These are phyloP conservation scores for Geococcyx californianus DNA, from an alignment of 2,113 vertebrate species.

Conservation along the genomic window DNA sequence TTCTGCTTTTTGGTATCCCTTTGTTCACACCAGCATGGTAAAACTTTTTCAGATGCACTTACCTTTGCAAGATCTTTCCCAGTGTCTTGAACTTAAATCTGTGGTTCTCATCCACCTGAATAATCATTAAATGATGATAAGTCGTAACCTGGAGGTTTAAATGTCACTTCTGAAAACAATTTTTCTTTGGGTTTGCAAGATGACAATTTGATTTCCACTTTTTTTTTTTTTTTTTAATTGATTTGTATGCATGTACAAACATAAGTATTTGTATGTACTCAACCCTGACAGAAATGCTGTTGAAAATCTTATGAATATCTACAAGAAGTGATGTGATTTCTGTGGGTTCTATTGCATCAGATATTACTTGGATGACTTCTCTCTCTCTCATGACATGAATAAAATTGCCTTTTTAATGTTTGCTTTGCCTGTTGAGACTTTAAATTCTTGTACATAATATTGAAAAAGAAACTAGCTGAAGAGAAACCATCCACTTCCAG, in stretches of 20 bases:
- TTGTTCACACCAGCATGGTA: background rate
- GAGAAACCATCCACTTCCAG: background rate
- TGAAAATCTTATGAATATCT: background rate
- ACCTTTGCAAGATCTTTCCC: background rate
- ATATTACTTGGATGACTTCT: background rate
- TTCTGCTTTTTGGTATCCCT: background rate
- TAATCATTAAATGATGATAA: background rate
- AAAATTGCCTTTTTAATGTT: conserved; percentile 2
- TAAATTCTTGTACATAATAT: background rate
- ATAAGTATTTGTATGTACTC: background rate
- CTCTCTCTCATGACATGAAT: background rate
- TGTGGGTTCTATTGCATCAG: background rate
- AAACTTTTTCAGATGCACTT: background rate
- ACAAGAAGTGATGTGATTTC: background rate
- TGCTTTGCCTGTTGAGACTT: background rate
- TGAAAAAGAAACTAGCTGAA: background rate
- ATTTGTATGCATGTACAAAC: background rate
- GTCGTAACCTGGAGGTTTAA: background rate
- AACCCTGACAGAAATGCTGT: background rate
- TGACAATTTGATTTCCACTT: background rate
- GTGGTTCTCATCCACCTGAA: background rate
- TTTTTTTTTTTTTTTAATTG: background rate
- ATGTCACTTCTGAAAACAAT: background rate
- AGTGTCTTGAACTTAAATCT: background rate
- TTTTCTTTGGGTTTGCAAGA: background rate